Conservation (phyloP, 2,797 vertebrate genomes). For the Xenops minutus region DNA sequence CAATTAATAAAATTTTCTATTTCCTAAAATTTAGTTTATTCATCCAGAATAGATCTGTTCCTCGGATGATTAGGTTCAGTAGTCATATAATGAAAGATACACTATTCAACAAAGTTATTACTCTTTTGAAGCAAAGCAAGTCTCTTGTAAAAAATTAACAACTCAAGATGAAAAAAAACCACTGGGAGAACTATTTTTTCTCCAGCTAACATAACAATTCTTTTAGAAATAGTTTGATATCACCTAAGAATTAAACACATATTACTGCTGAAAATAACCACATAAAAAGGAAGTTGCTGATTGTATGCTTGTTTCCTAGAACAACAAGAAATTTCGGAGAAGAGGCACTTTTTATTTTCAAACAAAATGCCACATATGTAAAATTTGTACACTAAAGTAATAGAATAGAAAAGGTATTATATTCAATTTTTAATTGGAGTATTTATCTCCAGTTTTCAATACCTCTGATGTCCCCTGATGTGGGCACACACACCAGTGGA, state of each 20-base stretch:
- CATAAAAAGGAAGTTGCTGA: background rate
- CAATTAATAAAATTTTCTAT: constrained; percentile 31
- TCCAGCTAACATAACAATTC: background rate
- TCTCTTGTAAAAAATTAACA: background rate
- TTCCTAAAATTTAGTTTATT: constrained; percentile 26
- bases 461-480: background rate
- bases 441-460: background rate
- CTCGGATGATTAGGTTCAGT: background rate
- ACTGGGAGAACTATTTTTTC: background rate
- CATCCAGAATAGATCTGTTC: background rate
- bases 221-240: background rate
- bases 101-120: background rate
- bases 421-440: too few species aligned
- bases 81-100: background rate
- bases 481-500: background rate
- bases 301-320: background rate
- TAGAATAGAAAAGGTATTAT: background rate
- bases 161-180: background rate
- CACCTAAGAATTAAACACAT: background rate
- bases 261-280: background rate
- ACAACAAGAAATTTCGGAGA: background rate
- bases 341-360: background rate
- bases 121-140: background rate
- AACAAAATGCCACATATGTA: background rate
- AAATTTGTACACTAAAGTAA: background rate